Base-by-base conservation (phyloP, 2,113 vertebrate genomes). In the Prochilodus magdalenae region DNA sequence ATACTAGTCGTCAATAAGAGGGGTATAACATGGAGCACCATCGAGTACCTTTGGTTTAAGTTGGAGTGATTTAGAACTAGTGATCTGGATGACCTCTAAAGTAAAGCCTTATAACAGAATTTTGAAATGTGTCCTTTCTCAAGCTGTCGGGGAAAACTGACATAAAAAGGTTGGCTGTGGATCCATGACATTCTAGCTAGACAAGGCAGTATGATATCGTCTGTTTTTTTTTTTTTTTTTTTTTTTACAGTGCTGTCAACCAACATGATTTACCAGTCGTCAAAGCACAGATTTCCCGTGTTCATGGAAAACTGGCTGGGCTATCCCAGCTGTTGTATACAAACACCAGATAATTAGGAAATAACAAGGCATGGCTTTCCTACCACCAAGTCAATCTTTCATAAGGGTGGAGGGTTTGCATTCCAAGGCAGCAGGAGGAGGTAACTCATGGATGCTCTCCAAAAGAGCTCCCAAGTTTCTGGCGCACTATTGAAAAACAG, bases 401-500 rank as follows among this genome's bases (percentile, higher is more conserved):
- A 85, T 78, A 44, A 88, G 81, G 80, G 66, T 66, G 51, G 55
- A 80, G 73, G 73, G 22, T 79, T 81, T 85, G 88, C 90, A 92
- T 92, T 91, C 91, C 88, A 90, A 89, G 70, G 77, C 84, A 2
- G 85, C 47, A 69, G 70, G 63, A 85, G 89, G 86, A 82, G 89
- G 91, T 89, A 87, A 87, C 88, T 90, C 80, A 76, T 84, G 88
- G 91, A 89, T 83, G 62, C 77, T 6, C 44, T 91, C 86, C 88
- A 92, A 84, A 85, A 75, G 55, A 63, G 57, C 69, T 77, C 86
- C 72, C 53, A 51, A 85, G 78, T 69, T 83, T 87, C 85, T 89
- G 87, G 82, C 89, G 86, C 75, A 75, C 86, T 76, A 83, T 79
- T 88, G 88, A 91, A 90, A 89, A 92, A 92, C 91, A 91, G 86